phyloP scores from a whole-genome alignment of 2,888 invertebrate genomes.

The Terebella lapidaria region DNA sequence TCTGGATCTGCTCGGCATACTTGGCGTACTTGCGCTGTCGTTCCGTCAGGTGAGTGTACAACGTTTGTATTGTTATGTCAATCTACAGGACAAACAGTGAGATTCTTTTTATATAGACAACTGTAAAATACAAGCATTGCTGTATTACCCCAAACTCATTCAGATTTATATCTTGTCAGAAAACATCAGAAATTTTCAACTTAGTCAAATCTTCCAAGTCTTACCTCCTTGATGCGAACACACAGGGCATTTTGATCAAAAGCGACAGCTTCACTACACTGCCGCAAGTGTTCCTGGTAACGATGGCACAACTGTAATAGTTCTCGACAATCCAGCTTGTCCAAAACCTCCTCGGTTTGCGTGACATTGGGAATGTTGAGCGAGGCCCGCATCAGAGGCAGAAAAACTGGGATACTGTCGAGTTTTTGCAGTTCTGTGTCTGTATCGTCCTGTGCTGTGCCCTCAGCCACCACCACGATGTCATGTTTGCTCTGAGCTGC shows the following conservation, averaged over 20 bases:
- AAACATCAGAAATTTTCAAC: not conserved
- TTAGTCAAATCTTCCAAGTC: no score
- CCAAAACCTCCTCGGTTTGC: conserved; percentile 7
- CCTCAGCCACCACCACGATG: conserved; percentile 48
- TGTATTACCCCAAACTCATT: not conserved
- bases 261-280: conserved; percentile 76
- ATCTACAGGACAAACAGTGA: conserved; percentile 59
- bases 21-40: conserved; percentile 78
- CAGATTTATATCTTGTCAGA: not conserved
- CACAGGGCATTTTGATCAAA: conserved; percentile 73
- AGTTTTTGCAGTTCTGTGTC: conserved; percentile 45
- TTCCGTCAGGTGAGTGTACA: conserved; percentile 70
- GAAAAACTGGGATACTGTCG: conserved; percentile 74
- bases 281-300: conserved; percentile 78
- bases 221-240: conserved; percentile 71
- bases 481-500: conserved; percentile 37
- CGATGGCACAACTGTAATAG: conserved; percentile 68
- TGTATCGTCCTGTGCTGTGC: conserved; percentile 21
- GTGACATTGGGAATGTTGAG: conserved; percentile 67
- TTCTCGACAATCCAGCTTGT: conserved; percentile 72
- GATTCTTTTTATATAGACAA: not conserved
- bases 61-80: conserved; percentile 67
- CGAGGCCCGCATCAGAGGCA: conserved; percentile 87
- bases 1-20: conserved; percentile 77
- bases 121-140: not conserved